Percentiles rank a stretch among this genome's conserved stretches.
phyloP scores from a whole-genome alignment of 2,797 vertebrate species.

The Enteromius anoplus region DNA sequence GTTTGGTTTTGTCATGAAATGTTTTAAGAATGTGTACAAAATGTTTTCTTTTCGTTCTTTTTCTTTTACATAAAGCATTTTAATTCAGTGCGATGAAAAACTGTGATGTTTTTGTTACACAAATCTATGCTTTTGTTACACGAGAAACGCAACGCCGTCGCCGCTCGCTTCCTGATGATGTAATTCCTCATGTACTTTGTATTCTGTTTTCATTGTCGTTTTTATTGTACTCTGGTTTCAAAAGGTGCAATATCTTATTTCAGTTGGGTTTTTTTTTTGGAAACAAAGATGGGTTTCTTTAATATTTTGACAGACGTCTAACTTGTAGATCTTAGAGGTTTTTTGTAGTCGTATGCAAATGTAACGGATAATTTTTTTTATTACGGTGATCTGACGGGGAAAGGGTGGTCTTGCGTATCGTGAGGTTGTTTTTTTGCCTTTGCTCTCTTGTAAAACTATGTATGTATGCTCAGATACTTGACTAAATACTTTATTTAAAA shows the following conservation, averaged over 20 bases:
- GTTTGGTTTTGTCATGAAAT: conserved; percentile 75
- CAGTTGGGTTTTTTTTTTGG: conserved; percentile 69
- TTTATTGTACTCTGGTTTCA: conserved; percentile 84
- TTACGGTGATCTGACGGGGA: conserved; percentile 79
- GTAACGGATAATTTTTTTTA: conserved; percentile 81
- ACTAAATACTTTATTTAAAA: conserved; percentile 99
- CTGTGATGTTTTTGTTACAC: conserved; percentile 88
- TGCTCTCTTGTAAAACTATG: conserved; percentile 85
- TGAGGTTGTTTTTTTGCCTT: conserved; percentile 73
- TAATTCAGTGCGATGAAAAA: conserved; percentile 82
- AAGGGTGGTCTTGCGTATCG: conserved; percentile 79
- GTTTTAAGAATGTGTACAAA: conserved; percentile 79
- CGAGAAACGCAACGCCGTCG: conserved; percentile 69
- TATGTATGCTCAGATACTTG: conserved; percentile 86
- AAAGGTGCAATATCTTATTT: conserved; percentile 89
- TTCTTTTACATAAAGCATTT: conserved; percentile 77
- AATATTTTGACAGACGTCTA: conserved; percentile 84
- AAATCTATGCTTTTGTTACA: conserved; percentile 82
- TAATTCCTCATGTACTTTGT: conserved; percentile 83
- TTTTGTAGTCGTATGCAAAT: conserved; percentile 76
- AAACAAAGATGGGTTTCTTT: conserved; percentile 84
- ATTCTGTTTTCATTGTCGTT: conserved; percentile 84
- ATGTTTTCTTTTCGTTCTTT: conserved; percentile 69
- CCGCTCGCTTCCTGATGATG: conserved; percentile 77
- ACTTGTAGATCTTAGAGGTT: conserved; percentile 79